These are phyloP conservation scores for Hydractinia symbiolongicarpus DNA, from an alignment of 30 jellyfish, hydroid and myxozoan genomes.

Conservation along the genomic window DNA sequence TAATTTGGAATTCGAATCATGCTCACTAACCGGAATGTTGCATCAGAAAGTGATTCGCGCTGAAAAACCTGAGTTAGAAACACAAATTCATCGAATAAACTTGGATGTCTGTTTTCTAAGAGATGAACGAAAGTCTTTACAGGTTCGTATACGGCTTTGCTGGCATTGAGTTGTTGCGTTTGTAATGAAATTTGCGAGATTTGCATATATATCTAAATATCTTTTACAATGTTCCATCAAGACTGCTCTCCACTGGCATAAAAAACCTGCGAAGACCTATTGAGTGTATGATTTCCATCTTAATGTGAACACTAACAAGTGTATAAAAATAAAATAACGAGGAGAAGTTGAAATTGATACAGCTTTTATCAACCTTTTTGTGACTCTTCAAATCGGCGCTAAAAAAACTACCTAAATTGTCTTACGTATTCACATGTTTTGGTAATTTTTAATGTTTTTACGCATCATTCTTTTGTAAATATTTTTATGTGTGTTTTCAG, in stretches of 20 bases:
- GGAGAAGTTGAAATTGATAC: no score
- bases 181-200: no score
- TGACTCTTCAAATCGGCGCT: neutral
- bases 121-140: constrained; percentile 30
- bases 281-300: no score
- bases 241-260: no score
- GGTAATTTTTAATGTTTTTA: neutral
- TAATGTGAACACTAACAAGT: no score
- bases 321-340: no score
- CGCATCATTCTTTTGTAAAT: neutral
- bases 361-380: no score
- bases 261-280: no score
- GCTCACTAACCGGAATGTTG: constrained; percentile 23
- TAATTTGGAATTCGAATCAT: constrained; percentile 34
- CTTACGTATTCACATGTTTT: neutral
- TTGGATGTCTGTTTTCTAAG: constrained; percentile 34
- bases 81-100: constrained; percentile 37
- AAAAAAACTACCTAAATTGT: neutral
- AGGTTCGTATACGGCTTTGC: constrained; percentile 17
- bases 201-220: no score
- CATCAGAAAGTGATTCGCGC: constrained; percentile 24
- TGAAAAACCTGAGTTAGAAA: constrained; percentile 48
- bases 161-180: no score
- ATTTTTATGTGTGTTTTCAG: neutral
- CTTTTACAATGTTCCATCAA: no score